A percentile compares a stretch with the other conserved stretches of the same genome.
These are phyloP conservation scores for Cremastobaeus sp. DNA, from an alignment of 2,888 invertebrate species.

Conservation along the genomic window DNA sequence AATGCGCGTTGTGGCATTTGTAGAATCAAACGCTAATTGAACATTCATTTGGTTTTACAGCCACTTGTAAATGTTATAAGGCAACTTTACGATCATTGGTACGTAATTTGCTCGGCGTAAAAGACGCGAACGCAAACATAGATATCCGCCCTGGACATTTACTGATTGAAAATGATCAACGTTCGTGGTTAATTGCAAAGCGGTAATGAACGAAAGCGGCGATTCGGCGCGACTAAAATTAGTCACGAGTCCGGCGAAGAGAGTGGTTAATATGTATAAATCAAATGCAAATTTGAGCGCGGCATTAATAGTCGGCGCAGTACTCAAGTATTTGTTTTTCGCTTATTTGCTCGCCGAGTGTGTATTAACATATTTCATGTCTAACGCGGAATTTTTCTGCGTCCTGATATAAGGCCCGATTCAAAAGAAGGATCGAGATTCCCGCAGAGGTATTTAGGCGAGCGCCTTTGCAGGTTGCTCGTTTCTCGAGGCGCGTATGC, in stretches of 20 bases:
- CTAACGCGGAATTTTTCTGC: constrained; percentile 42
- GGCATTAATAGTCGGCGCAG: constrained; percentile 5
- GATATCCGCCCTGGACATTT: too few relatives aligned
- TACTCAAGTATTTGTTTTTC: constrained; percentile 9
- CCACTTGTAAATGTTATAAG: too few relatives aligned
- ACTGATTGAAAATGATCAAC: too few relatives aligned
- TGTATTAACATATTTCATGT: constrained; percentile 51
- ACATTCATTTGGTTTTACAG: too few relatives aligned
- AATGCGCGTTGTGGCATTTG: too few relatives aligned
- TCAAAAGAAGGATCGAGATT: constrained; percentile 62
- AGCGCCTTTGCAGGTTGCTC: constrained; percentile 64
- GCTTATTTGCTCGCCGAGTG: constrained; percentile 10
- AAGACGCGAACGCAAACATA: too few relatives aligned
- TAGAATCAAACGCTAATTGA: too few relatives aligned
- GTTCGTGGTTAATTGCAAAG: too few relatives aligned
- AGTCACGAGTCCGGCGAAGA: too few relatives aligned
- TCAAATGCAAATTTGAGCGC: constrained; percentile 8
- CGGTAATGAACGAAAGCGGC: too few relatives aligned
- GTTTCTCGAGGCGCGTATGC: constrained; percentile 34
- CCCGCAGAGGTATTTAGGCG: constrained; percentile 68
- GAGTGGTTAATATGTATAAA: neutral
- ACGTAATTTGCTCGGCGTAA: too few relatives aligned
- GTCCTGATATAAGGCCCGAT: constrained; percentile 39
- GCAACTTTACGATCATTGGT: too few relatives aligned
- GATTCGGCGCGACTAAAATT: neutral